Percentiles rank a stretch among this genome's conserved stretches.
These are phyloP conservation scores for Spea hammondii DNA, from an alignment of 2,797 vertebrate species.

Conservation along the genomic window DNA sequence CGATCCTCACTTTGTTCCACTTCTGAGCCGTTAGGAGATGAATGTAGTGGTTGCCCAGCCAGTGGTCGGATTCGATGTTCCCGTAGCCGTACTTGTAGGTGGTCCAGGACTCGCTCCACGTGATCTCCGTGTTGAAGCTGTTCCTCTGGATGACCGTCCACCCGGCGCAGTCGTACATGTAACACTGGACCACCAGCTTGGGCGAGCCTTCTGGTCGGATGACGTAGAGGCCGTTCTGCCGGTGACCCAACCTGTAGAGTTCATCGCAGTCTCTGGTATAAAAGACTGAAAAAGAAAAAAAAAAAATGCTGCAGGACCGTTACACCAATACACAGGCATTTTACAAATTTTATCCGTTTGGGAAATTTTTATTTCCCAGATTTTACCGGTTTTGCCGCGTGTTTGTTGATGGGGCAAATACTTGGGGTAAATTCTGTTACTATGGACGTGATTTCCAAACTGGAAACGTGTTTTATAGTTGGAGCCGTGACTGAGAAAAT, in stretches of 20 bases:
- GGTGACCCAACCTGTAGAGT: conserved; percentile 40
- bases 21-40: conserved; percentile 21
- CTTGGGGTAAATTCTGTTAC: no score
- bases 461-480: no score
- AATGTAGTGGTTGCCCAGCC: conserved; percentile 47
- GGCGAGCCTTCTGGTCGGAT: conserved; percentile 29
- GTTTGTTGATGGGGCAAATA: no score
- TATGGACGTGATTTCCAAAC: no score
- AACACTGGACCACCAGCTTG: conserved; percentile 41
- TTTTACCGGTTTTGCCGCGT: no score
- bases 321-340: no score
- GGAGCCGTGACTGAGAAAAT: no score
- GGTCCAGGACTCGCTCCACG: conserved; percentile 50
- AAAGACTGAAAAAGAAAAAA: conserved; percentile 14
- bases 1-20: conserved; percentile 54
- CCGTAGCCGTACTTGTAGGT: conserved; percentile 38
- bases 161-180: conserved; percentile 46
- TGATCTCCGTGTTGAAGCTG: not conserved
- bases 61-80: conserved; percentile 36
- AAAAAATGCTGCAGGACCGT: no score
- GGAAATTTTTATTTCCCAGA: no score
- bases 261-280: conserved; percentile 48
- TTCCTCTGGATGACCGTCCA: conserved; percentile 51
- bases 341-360: no score
- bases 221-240: conserved; percentile 32